A percentile compares a stretch with the other conserved stretches of the same genome.
Conservation (phyloP, 2,113 vertebrate species). For the Sigmodon hispidus region DNA sequence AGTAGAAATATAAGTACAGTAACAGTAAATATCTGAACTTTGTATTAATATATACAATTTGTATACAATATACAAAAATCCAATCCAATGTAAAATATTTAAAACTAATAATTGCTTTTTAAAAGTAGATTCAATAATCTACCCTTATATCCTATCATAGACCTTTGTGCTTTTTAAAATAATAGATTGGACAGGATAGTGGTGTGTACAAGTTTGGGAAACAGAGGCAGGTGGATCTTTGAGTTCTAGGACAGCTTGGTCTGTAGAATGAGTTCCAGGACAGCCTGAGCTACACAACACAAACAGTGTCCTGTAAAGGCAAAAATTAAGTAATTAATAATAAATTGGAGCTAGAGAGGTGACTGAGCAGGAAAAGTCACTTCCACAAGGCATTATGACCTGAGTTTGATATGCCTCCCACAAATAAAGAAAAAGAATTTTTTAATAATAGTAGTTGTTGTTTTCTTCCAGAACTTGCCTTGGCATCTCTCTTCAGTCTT, state of each 20-base stretch:
- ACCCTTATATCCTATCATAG: too few species aligned
- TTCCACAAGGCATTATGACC: neutral
- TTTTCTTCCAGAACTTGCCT: constrained; percentile 87
- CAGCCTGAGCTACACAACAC: neutral
- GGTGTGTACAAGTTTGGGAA: neutral
- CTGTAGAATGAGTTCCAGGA: neutral
- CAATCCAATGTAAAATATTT: too few species aligned
- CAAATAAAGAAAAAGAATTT: neutral
- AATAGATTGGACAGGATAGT: neutral
- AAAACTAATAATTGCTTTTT: too few species aligned
- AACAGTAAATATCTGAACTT: too few species aligned
- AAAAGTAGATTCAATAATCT: too few species aligned
- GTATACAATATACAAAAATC: too few species aligned
- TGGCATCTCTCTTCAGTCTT: constrained; percentile 94
- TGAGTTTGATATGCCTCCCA: neutral
- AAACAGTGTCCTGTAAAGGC: neutral
- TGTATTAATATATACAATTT: too few species aligned
- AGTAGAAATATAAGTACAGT: too few species aligned
- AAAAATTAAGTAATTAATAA: neutral
- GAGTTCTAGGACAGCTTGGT: neutral
- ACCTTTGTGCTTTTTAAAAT: neutral
- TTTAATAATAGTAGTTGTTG: neutral
- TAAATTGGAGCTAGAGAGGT: neutral
- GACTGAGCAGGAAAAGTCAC: too few species aligned
- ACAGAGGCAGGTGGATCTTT: neutral